Evolutionary conservation across 2,113 vertebrate genomes (phyloP).

Genomic region (Halcyon senegalensis): DNA sequence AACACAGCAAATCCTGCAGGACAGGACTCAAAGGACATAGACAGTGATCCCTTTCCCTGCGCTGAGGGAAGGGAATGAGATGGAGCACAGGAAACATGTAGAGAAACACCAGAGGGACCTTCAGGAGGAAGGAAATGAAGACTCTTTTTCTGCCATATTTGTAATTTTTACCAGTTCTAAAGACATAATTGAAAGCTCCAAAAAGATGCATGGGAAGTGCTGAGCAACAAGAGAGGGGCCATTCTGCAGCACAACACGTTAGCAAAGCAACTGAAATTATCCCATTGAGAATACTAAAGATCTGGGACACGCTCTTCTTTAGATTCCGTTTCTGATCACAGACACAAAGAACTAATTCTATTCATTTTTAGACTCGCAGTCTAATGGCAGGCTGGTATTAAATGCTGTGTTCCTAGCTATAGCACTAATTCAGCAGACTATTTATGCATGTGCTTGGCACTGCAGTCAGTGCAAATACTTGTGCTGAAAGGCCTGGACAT

Average conservation of each 20-base stretch:
- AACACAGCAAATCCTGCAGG: not conserved
- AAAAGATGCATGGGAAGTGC: not conserved
- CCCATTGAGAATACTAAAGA: not conserved
- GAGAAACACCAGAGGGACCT: not conserved
- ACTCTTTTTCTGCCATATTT: not conserved
- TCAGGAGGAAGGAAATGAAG: not conserved
- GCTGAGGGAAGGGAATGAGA: fast-evolving
- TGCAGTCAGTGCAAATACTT: not conserved
- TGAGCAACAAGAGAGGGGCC: not conserved
- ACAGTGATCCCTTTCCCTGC: not conserved
- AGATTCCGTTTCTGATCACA: not conserved
- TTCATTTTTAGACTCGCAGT: not conserved
- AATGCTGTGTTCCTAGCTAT: not conserved
- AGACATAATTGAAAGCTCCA: not conserved
- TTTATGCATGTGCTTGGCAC: not conserved
- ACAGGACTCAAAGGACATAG: not conserved
- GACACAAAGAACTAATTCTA: not conserved
- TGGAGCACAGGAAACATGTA: not conserved
- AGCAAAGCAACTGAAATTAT: not conserved
- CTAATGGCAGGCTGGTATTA: not conserved
- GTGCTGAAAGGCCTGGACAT: not conserved
- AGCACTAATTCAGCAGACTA: not conserved
- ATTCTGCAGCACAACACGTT: not conserved
- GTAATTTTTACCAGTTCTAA: not conserved
- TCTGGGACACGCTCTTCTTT: not conserved